These are phyloP conservation scores for Eupithecia inturbata DNA, from an alignment of 2,888 invertebrate genomes.

Conservation along the genomic window DNA sequence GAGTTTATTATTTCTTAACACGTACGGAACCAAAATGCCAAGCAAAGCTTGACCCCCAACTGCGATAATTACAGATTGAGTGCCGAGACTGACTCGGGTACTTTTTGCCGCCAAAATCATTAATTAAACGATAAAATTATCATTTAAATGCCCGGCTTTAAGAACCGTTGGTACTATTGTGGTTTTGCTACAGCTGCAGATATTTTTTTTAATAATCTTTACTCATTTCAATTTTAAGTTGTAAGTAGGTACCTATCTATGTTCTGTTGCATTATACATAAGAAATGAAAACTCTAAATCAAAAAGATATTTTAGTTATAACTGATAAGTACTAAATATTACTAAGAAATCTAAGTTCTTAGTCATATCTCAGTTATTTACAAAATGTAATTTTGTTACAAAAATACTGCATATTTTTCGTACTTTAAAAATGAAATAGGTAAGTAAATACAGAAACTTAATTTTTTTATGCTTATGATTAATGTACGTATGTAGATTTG, in stretches of 20 bases:
- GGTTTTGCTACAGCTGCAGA: neutral
- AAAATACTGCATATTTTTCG: neutral
- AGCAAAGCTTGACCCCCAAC: conserved; percentile 12
- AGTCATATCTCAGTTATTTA: neutral
- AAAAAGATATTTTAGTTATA: no score
- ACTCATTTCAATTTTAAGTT: neutral
- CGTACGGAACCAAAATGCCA: neutral
- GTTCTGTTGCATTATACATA: neutral
- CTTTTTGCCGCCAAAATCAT: conserved; percentile 31
- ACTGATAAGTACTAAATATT: no score
- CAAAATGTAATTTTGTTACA: neutral
- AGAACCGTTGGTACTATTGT: neutral
- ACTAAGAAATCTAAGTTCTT: neutral
- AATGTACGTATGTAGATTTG: no score
- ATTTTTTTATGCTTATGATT: no score
- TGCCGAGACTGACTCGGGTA: neutral
- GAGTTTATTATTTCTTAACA: neutral
- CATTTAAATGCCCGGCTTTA: conserved; percentile 24
- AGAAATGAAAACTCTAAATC: neutral
- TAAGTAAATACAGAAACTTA: no score
- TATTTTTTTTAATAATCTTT: neutral
- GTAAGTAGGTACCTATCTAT: no score
- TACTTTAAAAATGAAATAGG: no score
- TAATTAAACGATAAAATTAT: conserved; percentile 38
- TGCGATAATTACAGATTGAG: conserved; percentile 24